phyloP scores from a whole-genome alignment of 2,797 vertebrate species.

The Tokudaia tokunoshimensis region DNA sequence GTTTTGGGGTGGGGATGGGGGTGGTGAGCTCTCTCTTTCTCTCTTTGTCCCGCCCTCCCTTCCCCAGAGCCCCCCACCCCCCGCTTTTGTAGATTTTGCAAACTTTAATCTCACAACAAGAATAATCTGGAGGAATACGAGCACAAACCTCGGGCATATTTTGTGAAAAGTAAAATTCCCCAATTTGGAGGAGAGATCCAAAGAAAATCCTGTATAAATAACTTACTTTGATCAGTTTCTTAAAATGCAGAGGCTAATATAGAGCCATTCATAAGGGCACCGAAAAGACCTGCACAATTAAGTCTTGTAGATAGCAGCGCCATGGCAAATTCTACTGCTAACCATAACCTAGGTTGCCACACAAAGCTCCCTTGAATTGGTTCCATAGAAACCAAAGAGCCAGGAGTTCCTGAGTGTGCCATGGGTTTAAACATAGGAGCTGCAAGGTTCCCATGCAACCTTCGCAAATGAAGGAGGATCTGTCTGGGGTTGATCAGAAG shows the following conservation, averaged over 20 bases:
- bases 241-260: not conserved
- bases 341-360: constrained; percentile 18
- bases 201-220: not conserved
- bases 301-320: not conserved
- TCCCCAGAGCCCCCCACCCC: not conserved
- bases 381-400: not conserved
- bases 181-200: not conserved
- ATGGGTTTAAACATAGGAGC: constrained; percentile 45
- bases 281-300: not conserved
- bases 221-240: not conserved
- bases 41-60: not conserved
- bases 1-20: no score
- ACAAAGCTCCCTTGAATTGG: not conserved
- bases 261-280: not conserved
- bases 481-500: not conserved
- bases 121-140: not conserved
- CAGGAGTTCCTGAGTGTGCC: not conserved
- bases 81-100: not conserved
- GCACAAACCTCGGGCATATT: not conserved
- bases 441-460: not conserved
- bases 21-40: not conserved
- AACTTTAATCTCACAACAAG: not conserved
- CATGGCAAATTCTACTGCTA: not conserved
- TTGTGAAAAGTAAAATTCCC: not conserved
- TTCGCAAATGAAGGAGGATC: not conserved